phyloP scores from a whole-genome alignment of 2,113 vertebrate species.

The Notothenia rossii region DNA sequence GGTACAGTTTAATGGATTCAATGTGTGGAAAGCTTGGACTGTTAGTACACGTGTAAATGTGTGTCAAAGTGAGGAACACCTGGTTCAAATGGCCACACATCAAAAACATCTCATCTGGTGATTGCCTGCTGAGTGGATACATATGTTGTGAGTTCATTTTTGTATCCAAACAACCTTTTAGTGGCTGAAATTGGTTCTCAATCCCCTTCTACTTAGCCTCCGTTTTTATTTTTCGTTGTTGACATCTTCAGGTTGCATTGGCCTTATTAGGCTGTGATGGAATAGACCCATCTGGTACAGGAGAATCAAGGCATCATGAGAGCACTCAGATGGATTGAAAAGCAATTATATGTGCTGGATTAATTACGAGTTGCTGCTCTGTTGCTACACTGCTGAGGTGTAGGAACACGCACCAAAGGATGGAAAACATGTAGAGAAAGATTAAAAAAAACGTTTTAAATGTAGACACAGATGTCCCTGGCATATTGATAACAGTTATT shows the following conservation, averaged over 20 bases:
- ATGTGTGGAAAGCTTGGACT: constrained; percentile 12
- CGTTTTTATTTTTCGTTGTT: not conserved
- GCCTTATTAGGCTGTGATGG: constrained; percentile 66
- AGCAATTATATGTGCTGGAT: constrained; percentile 69
- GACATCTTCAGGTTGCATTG: constrained; percentile 48
- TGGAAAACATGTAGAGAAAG: constrained; percentile 6
- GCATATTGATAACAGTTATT: constrained; percentile 72
- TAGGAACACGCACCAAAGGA: constrained; percentile 12
- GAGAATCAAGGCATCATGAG: constrained; percentile 35
- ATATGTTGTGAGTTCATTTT: not conserved
- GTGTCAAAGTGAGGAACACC: not conserved
- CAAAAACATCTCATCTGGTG: not conserved
- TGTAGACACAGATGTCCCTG: constrained; percentile 63
- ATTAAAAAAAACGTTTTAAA: constrained; percentile 19
- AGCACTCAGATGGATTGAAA: constrained; percentile 65
- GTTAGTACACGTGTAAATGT: constrained; percentile 5
- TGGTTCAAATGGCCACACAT: not conserved
- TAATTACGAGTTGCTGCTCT: constrained; percentile 62
- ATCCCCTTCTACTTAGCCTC: constrained; percentile 5
- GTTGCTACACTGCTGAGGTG: constrained; percentile 28
- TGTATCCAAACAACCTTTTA: constrained; percentile 28
- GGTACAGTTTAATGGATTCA: constrained; percentile 41
- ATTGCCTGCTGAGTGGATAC: not conserved
- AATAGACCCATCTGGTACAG: constrained; percentile 67
- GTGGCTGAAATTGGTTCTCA: not conserved